Evolutionary conservation across 2,113 vertebrate genomes (phyloP).

Genomic region (Eurypyga helias): DNA sequence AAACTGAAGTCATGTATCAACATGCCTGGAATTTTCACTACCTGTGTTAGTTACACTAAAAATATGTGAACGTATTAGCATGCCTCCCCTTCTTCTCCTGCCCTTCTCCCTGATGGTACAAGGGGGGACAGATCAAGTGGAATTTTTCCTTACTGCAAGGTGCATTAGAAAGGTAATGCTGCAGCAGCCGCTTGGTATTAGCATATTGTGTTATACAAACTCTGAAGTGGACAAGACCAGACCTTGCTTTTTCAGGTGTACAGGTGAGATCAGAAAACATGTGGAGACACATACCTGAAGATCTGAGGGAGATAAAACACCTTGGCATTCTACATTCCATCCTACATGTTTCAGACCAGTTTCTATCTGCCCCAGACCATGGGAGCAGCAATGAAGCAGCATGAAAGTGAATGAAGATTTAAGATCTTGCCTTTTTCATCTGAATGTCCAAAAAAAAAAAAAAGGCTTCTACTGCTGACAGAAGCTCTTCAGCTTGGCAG

Average conservation of each 20-base stretch:
- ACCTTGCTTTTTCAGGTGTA: background rate
- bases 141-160: background rate
- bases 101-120: background rate
- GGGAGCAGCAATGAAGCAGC: background rate
- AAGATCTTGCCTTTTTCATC: background rate
- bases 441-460: background rate
- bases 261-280: background rate
- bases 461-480: background rate
- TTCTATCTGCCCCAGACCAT: background rate
- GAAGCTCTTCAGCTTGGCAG: background rate
- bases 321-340: background rate
- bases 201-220: background rate
- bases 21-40: background rate
- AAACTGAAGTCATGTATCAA: background rate
- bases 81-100: background rate
- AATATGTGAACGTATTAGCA: background rate
- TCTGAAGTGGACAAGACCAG: background rate
- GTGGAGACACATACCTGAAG: background rate
- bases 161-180: background rate
- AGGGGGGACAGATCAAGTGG: background rate
- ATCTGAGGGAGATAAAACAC: rapidly evolving
- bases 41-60: background rate
- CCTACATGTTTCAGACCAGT: background rate
- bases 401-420: background rate
- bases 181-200: background rate